Percentiles rank a stretch among this genome's conserved stretches.
Conservation (phyloP, 2,888 invertebrate species). For the Clivina fossor region DNA sequence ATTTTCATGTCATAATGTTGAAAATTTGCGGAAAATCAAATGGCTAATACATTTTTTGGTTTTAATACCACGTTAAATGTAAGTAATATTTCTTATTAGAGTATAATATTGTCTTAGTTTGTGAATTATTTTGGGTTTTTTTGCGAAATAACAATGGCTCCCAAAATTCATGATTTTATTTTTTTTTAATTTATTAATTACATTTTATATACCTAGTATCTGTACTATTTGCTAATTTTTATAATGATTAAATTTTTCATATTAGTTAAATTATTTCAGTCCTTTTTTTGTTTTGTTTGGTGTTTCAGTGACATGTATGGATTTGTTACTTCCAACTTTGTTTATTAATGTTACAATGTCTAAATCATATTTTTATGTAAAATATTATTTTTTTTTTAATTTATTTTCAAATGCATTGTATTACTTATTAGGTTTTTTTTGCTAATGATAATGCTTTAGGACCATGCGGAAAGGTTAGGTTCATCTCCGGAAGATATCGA, state of each 20-base stretch:
- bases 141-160: slow-evolving; percentile 25
- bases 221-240: not conserved
- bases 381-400: not conserved
- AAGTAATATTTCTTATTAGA: slow-evolving; percentile 56
- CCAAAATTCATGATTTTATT: slow-evolving; percentile 8
- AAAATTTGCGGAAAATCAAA: slow-evolving; percentile 54
- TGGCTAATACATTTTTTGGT: slow-evolving; percentile 89
- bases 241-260: slow-evolving; percentile 1
- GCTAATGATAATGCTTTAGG: slow-evolving; percentile 27
- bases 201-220: not conserved
- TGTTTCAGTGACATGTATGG: not conserved
- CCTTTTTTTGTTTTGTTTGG: not conserved
- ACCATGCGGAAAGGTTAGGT: slow-evolving; percentile 48
- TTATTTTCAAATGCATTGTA: not conserved
- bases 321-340: not conserved
- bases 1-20: slow-evolving; percentile 45
- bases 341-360: not conserved
- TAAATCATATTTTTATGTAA: not conserved
- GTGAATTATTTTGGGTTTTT: too few species aligned
- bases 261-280: not conserved
- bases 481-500: slow-evolving; percentile 64
- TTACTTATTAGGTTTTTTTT: slow-evolving; percentile 19
- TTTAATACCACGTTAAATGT: slow-evolving; percentile 78
- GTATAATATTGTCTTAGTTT: too few species aligned
- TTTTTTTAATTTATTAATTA: too few species aligned